These are phyloP conservation scores for Fulmarus glacialis DNA, from an alignment of 2,113 vertebrate genomes.

Conservation along the genomic window DNA sequence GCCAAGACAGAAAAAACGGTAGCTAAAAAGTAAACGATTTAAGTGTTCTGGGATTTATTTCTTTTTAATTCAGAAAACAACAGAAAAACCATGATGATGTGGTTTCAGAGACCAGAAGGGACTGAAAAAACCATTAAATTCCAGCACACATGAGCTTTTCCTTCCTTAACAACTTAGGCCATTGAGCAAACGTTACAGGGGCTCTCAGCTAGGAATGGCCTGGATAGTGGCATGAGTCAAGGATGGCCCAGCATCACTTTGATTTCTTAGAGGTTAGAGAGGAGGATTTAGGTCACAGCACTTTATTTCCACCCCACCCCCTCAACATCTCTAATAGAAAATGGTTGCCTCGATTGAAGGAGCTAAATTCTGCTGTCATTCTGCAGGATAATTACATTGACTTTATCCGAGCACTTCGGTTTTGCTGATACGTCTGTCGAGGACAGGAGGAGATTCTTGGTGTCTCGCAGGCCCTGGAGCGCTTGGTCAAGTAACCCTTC, in stretches of 20 bases:
- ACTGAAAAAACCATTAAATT: background rate
- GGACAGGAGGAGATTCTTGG: background rate
- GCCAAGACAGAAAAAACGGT: background rate
- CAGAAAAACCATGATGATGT: background rate
- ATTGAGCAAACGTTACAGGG: background rate
- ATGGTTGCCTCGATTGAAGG: background rate
- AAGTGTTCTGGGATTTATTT: background rate
- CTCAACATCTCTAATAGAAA: background rate
- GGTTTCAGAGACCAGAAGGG: background rate
- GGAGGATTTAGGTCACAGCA: background rate
- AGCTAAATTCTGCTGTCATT: slow-evolving; percentile 15
- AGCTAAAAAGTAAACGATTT: background rate
- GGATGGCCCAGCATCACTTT: background rate
- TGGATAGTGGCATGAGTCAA: background rate
- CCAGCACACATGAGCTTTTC: background rate
- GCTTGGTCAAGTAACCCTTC: background rate
- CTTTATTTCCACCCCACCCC: background rate
- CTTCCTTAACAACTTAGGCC: background rate
- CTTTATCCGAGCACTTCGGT: background rate
- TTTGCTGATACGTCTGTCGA: background rate
- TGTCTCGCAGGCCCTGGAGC: background rate
- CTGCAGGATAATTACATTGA: slow-evolving; percentile 22
- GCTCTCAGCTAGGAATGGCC: background rate
- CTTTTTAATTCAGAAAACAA: background rate
- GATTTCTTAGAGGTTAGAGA: slow-evolving; percentile 26